Evolutionary conservation across 2,113 vertebrate genomes (phyloP).

Genomic region (Syngnathus floridae): DNA sequence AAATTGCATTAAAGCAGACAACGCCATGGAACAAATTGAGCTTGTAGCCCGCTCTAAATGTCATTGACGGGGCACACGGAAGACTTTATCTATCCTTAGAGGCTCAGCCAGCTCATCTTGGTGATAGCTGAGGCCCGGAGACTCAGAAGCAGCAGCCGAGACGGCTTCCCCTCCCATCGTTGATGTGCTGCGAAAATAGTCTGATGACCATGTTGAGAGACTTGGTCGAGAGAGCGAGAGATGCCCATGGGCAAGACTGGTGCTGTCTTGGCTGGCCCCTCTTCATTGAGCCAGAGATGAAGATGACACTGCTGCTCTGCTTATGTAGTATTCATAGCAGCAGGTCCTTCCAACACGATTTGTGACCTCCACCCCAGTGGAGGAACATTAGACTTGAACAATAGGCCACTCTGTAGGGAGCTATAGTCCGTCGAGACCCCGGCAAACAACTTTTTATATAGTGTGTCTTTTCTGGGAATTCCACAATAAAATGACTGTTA

Average conservation of each 20-base stretch:
- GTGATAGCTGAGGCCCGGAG: slow-evolving; percentile 39
- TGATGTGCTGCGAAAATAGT: slow-evolving; percentile 52
- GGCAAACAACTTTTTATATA: slow-evolving; percentile 72
- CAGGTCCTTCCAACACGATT: slow-evolving; percentile 79
- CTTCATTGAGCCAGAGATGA: slow-evolving; percentile 65
- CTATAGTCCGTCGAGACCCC: slow-evolving; percentile 33
- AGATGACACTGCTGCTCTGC: slow-evolving; percentile 66
- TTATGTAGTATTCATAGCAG: slow-evolving; percentile 79
- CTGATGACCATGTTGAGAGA: slow-evolving; percentile 53
- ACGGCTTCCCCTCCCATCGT: slow-evolving; percentile 39
- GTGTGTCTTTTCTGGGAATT: slow-evolving; percentile 99
- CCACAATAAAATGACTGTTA: slow-evolving; percentile 99
- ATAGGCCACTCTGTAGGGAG: slow-evolving; percentile 80
- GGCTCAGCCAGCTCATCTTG: slow-evolving; percentile 48
- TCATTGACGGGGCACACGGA: slow-evolving; percentile 22
- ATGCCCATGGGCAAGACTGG: slow-evolving; percentile 63
- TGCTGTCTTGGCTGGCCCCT: slow-evolving; percentile 65
- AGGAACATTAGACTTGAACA: slow-evolving; percentile 86
- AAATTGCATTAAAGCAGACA: slow-evolving; percentile 30
- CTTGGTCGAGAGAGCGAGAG: slow-evolving; percentile 26
- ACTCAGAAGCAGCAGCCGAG: slow-evolving; percentile 34
- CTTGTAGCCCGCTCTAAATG: slow-evolving; percentile 14
- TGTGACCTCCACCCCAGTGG: slow-evolving; percentile 78
- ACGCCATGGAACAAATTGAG: slow-evolving; percentile 19
- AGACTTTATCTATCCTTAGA: slow-evolving; percentile 43